These are phyloP conservation scores for Diachasmimorpha longicaudata DNA, from an alignment of 1,140 invertebrate species.

Conservation along the genomic window DNA sequence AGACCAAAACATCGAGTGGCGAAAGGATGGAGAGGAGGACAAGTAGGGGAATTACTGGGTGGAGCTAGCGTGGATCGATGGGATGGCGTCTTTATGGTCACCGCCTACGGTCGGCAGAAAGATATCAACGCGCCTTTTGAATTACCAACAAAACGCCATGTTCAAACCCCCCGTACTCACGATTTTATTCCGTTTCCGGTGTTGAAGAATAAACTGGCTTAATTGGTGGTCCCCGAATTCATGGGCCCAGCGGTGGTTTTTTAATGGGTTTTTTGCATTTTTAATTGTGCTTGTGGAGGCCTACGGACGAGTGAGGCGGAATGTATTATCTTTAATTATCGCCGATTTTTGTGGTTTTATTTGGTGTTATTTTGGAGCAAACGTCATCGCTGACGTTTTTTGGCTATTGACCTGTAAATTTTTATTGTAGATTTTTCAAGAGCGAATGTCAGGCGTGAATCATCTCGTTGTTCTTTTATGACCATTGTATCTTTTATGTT, in stretches of 20 bases:
- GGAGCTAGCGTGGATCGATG: background rate
- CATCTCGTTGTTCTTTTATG: no score
- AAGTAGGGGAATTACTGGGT: background rate
- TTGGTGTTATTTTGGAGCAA: background rate
- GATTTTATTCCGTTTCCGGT: slow-evolving; percentile 2
- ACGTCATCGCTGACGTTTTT: background rate
- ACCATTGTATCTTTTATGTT: background rate
- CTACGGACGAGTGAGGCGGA: background rate
- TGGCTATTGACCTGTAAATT: background rate
- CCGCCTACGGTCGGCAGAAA: slow-evolving; percentile 13
- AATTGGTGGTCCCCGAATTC: background rate
- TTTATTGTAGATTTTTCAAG: no score
- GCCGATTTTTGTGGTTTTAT: no score
- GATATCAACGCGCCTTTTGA: slow-evolving; percentile 21
- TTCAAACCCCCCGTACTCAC: background rate
- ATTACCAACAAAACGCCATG: slow-evolving; percentile 16
- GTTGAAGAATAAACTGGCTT: background rate
- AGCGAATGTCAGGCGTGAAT: no score
- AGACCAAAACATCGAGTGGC: background rate
- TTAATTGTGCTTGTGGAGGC: background rate
- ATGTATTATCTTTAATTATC: no score
- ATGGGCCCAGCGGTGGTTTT: background rate
- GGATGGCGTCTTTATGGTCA: background rate
- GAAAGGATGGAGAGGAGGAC: background rate
- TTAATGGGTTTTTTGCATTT: background rate